A percentile compares a stretch with the other conserved stretches of the same genome.
phyloP scores from a whole-genome alignment of 2,113 vertebrate species.

The Gasterosteus aculeatus region DNA sequence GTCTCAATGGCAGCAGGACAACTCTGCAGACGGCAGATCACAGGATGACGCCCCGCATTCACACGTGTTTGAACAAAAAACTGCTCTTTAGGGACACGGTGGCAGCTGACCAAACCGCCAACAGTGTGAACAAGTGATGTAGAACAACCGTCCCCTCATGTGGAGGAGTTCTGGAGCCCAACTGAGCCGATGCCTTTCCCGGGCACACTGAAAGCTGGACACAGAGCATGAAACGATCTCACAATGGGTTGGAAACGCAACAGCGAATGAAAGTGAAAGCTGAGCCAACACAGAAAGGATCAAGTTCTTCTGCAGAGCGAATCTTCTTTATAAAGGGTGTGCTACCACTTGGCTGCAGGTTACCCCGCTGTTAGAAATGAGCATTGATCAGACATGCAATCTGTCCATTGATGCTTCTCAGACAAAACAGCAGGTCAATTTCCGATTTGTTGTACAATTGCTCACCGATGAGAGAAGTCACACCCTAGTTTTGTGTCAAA shows the following conservation, averaged over 20 bases:
- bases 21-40: background rate
- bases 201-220: background rate
- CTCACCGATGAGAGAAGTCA: conserved; percentile 28
- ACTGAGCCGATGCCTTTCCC: background rate
- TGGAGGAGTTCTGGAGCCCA: conserved; percentile 18
- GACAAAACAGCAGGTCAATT: conserved; percentile 32
- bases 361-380: conserved; percentile 11
- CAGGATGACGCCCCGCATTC: background rate
- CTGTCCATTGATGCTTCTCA: conserved; percentile 27
- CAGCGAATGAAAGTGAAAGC: conserved; percentile 18
- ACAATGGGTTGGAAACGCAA: conserved; percentile 29
- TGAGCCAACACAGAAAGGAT: background rate
- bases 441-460: conserved; percentile 15
- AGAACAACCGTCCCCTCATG: conserved; percentile 3
- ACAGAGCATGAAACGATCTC: conserved; percentile 12
- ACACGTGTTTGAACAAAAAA: conserved; percentile 31
- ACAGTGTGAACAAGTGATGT: conserved; percentile 13
- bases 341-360: conserved; percentile 25
- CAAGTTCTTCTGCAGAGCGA: background rate
- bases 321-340: conserved; percentile 28
- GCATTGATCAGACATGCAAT: conserved; percentile 25
- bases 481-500: background rate
- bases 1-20: background rate
- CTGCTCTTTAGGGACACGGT: conserved; percentile 9
- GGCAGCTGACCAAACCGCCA: conserved; percentile 49